Conservation (phyloP, 2,797 vertebrate species). For the Tauraco hartlaubi region DNA sequence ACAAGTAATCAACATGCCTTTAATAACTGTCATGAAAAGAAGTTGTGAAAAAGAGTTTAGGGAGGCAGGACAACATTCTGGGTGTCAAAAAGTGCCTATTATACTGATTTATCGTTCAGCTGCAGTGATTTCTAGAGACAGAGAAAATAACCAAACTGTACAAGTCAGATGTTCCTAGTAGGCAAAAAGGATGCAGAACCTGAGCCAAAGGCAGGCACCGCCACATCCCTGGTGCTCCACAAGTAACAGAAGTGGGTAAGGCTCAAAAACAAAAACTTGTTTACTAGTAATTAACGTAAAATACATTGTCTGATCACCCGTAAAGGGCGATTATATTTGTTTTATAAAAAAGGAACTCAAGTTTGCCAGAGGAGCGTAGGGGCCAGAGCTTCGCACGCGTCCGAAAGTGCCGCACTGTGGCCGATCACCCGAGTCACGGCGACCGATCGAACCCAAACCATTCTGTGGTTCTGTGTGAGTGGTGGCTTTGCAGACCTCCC, state of each 20-base stretch:
- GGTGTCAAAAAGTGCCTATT: neutral
- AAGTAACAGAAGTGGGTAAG: neutral
- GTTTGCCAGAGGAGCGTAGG: neutral
- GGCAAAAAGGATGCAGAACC: neutral
- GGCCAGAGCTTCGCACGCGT: fast-evolving
- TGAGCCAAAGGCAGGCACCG: neutral
- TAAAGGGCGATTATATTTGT: neutral
- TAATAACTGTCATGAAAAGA: slow-evolving; percentile 7
- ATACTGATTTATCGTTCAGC: neutral
- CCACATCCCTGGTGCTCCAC: neutral
- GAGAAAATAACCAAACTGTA: neutral
- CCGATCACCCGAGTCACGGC: fast-evolving
- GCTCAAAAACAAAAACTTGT: neutral
- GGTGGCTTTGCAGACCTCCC: neutral
- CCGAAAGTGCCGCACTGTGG: neutral
- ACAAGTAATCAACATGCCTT: slow-evolving; percentile 40
- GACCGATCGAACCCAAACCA: too few relatives aligned
- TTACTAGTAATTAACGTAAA: neutral
- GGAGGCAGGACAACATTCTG: neutral
- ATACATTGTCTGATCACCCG: neutral
- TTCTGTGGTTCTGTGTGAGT: too few relatives aligned
- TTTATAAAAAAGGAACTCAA: neutral
- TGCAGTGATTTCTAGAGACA: neutral
- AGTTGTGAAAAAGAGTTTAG: neutral
- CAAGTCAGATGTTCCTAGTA: fast-evolving